Evolutionary conservation across 1,140 invertebrate species (phyloP).

Genomic region (Drosophila jambulina): DNA sequence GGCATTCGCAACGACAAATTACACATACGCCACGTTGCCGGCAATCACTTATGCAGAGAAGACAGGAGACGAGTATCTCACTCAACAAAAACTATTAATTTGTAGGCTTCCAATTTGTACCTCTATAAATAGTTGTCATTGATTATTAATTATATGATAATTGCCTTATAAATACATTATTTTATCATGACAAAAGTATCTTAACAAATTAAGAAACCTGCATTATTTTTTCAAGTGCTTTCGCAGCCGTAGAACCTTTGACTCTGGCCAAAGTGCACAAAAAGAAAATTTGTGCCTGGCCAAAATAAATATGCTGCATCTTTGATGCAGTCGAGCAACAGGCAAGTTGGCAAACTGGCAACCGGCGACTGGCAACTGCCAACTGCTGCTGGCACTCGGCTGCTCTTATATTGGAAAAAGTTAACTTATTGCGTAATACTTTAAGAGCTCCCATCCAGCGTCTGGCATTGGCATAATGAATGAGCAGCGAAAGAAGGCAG

Average conservation of each 20-base stretch:
- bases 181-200: background rate
- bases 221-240: slow-evolving; percentile 11
- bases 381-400: slow-evolving; percentile 58
- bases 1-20: slow-evolving; percentile 67
- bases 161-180: background rate
- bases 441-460: slow-evolving; percentile 56
- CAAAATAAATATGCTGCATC: slow-evolving; percentile 60
- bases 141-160: no score
- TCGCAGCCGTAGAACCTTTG: slow-evolving; percentile 23
- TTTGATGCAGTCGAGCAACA: slow-evolving; percentile 55
- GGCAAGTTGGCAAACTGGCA: slow-evolving; percentile 33
- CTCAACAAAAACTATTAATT: background rate
- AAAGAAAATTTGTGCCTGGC: slow-evolving; percentile 35
- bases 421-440: slow-evolving; percentile 81
- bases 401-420: slow-evolving; percentile 61
- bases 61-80: slow-evolving; percentile 6
- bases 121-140: background rate
- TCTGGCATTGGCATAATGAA: slow-evolving; percentile 80
- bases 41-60: slow-evolving; percentile 67
- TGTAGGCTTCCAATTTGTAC: background rate
- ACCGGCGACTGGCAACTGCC: slow-evolving; percentile 51
- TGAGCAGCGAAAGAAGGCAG: slow-evolving; percentile 62
- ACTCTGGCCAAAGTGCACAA: slow-evolving; percentile 20
- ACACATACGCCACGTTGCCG: slow-evolving; percentile 73
- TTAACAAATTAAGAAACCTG: background rate